These are phyloP conservation scores for Calliopum simillimum DNA, from an alignment of 2,888 invertebrate species.

Conservation along the genomic window DNA sequence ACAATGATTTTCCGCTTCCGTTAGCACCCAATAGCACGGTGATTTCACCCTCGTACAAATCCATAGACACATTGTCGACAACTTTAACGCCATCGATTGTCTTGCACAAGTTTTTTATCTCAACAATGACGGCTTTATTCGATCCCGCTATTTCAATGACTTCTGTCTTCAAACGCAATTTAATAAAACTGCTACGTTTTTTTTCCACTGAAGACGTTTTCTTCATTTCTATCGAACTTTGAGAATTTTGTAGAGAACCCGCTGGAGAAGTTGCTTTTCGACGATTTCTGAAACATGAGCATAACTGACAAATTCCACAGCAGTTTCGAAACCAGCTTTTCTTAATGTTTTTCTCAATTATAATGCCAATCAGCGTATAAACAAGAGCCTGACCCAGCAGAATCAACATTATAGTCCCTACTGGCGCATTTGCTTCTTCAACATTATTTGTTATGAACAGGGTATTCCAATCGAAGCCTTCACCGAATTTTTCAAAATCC, in stretches of 20 bases:
- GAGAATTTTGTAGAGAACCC: no score
- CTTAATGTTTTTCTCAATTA: no score
- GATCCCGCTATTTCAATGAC: conserved; percentile 69
- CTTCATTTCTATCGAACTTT: no score
- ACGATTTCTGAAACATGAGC: no score
- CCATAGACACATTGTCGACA: conserved; percentile 73
- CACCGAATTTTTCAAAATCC: conserved; percentile 64
- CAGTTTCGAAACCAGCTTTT: no score
- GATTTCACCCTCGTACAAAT: conserved; percentile 77
- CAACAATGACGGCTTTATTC: conserved; percentile 66
- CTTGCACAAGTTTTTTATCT: conserved; percentile 70
- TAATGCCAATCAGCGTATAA: conserved; percentile 78
- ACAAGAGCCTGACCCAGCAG: conserved; percentile 73
- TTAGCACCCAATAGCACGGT: conserved; percentile 78
- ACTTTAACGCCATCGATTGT: conserved; percentile 75
- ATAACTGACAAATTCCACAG: no score
- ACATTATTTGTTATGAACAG: conserved; percentile 55
- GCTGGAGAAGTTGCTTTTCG: no score
- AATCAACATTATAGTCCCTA: conserved; percentile 71
- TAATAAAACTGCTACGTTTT: no score
- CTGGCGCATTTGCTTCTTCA: conserved; percentile 43
- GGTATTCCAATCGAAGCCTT: conserved; percentile 52
- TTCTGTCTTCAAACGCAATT: conserved; percentile 38
- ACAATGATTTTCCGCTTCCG: conserved; percentile 87
- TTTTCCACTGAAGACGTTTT: no score